phyloP scores from a whole-genome alignment of 2,888 invertebrate genomes.

The Carterocephalus palaemon region DNA sequence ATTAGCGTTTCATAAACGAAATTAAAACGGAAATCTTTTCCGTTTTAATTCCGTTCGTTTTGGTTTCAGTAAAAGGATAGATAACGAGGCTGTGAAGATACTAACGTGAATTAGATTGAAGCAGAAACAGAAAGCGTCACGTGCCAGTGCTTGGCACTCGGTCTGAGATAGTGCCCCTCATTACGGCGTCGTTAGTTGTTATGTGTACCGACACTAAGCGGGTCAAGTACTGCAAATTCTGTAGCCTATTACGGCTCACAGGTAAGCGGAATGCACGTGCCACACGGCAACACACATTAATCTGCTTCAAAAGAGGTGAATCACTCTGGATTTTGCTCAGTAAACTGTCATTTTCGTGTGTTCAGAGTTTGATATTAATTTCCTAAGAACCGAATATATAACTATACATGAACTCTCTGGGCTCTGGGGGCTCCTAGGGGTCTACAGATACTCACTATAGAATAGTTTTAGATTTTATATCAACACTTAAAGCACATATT shows the following conservation, averaged over 20 bases:
- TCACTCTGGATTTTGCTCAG: no score
- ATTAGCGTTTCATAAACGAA: neutral
- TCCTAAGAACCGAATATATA: no score
- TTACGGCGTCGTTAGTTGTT: slow-evolving; percentile 21
- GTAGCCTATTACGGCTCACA: slow-evolving; percentile 16
- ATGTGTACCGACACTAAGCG: slow-evolving; percentile 13
- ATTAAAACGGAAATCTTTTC: neutral
- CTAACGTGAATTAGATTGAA: slow-evolving; percentile 14
- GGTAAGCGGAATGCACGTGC: slow-evolving; percentile 4
- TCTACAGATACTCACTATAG: no score
- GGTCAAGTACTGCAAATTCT: slow-evolving; percentile 23
- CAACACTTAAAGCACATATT: no score
- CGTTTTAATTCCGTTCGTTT: no score
- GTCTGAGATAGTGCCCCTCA: slow-evolving; percentile 15
- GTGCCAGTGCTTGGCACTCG: slow-evolving; percentile 6
- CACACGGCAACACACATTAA: neutral
- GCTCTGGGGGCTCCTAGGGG: no score
- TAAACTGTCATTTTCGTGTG: no score
- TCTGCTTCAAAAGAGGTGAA: neutral
- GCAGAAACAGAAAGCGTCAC: slow-evolving; percentile 8
- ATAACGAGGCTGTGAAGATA: slow-evolving; percentile 3
- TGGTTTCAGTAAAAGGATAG: neutral
- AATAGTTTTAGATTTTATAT: no score
- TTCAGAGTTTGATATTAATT: no score
- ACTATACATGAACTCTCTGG: no score